phyloP scores from a whole-genome alignment of 2,888 invertebrate species.

The Ophion costatus region DNA sequence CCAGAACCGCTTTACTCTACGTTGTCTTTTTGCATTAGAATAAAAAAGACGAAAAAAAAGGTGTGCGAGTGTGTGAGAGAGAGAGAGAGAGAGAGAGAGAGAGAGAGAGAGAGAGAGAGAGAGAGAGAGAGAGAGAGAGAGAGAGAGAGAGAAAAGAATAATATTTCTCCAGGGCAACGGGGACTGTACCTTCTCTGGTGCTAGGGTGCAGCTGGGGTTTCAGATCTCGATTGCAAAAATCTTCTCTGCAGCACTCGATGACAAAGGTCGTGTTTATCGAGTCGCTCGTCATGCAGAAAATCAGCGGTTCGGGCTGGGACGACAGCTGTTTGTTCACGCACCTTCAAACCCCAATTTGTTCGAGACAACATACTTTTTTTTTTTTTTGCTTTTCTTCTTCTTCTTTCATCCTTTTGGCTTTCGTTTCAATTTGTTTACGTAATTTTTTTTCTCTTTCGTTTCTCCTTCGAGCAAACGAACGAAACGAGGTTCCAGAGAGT shows the following conservation, averaged over 20 bases:
- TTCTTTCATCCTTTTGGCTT: constrained; percentile 9
- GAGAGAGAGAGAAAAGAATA: constrained; percentile 2
- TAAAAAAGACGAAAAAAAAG: constrained; percentile 1
- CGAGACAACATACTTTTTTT: constrained; percentile 48
- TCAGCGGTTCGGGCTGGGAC: constrained; percentile 92
- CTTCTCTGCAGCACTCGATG: constrained; percentile 92
- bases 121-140: neutral
- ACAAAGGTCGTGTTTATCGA: constrained; percentile 90
- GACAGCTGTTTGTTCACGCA: constrained; percentile 89
- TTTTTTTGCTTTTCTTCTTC: constrained; percentile 16
- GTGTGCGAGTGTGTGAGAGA: neutral
- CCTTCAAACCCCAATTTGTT: constrained; percentile 87
- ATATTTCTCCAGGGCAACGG: constrained; percentile 73
- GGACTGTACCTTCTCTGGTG: constrained; percentile 87
- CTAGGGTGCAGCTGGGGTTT: constrained; percentile 87
- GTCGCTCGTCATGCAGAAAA: constrained; percentile 92
- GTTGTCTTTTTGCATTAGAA: constrained; percentile 15
- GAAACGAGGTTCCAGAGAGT: no score
- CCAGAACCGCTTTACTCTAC: constrained; percentile 56
- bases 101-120: constrained; percentile 9
- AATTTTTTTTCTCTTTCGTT: neutral
- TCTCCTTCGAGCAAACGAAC: neutral
- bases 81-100: neutral
- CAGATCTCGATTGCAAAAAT: constrained; percentile 91
- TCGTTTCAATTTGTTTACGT: no score